Evolutionary conservation across 2,113 vertebrate species (phyloP).

Genomic region (Trochalopteron elliotii): DNA sequence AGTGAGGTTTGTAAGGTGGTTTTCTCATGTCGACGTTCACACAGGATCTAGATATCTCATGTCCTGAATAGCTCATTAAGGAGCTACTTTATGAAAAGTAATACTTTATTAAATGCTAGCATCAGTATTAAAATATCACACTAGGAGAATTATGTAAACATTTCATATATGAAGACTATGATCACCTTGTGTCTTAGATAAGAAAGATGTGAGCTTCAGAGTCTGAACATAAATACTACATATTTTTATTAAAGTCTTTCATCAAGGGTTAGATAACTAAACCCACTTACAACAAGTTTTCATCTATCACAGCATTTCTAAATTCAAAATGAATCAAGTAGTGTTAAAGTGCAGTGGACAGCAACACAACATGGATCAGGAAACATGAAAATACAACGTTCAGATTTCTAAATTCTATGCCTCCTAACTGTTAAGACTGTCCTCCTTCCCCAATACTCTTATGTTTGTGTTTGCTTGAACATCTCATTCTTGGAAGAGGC

Average conservation of each 20-base stretch:
- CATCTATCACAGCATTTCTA: not conserved
- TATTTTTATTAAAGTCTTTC: not conserved
- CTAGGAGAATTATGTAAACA: not conserved
- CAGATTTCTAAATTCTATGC: not conserved
- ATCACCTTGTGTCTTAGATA: not conserved
- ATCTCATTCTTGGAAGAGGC: not conserved
- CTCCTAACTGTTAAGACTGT: not conserved
- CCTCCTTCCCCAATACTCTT: not conserved
- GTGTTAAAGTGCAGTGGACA: not conserved
- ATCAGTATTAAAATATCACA: not conserved
- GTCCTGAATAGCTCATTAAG: not conserved
- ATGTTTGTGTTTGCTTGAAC: not conserved
- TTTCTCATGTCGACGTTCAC: not conserved
- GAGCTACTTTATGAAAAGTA: not conserved
- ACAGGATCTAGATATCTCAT: not conserved
- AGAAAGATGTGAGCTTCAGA: not conserved
- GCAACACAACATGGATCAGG: not conserved
- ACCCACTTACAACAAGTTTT: not conserved
- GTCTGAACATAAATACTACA: not conserved
- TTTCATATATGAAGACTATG: not conserved
- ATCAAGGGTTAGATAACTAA: not conserved
- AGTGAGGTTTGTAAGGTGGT: not conserved
- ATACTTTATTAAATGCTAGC: not conserved
- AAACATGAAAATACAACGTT: not conserved
- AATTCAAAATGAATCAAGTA: not conserved